A percentile compares a stretch with the other conserved stretches of the same genome.
phyloP scores from a whole-genome alignment of 2,113 vertebrate genomes.

The Brachyhypopomus occidentalis region DNA sequence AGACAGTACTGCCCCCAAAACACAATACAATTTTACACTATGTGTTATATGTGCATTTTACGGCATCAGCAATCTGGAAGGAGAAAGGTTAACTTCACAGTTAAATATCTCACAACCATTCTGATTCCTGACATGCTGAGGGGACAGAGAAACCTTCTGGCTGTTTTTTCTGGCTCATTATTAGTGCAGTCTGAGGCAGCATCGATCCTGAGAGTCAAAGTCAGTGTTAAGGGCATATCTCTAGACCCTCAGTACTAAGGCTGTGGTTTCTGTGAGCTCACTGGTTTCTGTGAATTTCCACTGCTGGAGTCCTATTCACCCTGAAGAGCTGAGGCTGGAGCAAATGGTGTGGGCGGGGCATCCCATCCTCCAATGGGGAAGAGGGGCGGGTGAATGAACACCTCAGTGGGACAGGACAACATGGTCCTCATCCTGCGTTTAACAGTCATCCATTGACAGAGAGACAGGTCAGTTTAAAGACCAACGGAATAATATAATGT shows the following conservation, averaged over 20 bases:
- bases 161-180: neutral
- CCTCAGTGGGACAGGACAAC: constrained; percentile 47
- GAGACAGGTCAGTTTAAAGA: neutral
- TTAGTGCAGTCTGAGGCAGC: neutral
- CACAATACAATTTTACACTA: neutral
- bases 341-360: constrained; percentile 43
- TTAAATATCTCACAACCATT: no score
- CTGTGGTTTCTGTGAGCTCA: constrained; percentile 10
- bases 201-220: neutral
- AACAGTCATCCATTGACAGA: neutral
- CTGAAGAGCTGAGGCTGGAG: constrained; percentile 54
- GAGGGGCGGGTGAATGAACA: constrained; percentile 53
- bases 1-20: constrained; percentile 43
- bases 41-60: neutral
- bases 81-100: no score
- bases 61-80: neutral
- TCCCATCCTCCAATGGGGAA: constrained; percentile 31
- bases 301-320: constrained; percentile 44
- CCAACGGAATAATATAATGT: no score
- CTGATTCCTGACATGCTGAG: no score
- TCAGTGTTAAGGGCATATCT: neutral
- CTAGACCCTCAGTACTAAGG: neutral
- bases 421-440: constrained; percentile 50
- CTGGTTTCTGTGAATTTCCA: constrained; percentile 50
- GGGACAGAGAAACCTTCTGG: no score